Conservation (phyloP, 2,797 vertebrate species). For the Diplodus puntazzo region DNA sequence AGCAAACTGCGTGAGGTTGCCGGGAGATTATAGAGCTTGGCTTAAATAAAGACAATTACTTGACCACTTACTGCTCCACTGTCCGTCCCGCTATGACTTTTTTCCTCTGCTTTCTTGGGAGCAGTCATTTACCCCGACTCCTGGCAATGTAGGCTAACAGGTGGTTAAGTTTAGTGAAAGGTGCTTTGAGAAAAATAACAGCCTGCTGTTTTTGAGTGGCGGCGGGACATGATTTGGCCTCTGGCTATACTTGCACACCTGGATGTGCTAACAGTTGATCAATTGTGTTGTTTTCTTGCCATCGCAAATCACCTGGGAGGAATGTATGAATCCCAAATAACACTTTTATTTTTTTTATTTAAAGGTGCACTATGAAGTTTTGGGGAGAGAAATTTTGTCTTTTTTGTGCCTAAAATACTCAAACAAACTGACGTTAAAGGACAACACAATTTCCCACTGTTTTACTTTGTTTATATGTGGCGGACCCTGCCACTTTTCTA, state of each 20-base stretch:
- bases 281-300: constrained; percentile 20
- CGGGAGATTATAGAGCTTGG: constrained; percentile 55
- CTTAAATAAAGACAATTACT: constrained; percentile 68
- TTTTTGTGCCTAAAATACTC: too few species aligned
- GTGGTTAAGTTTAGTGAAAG: constrained; percentile 35
- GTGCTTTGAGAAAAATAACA: constrained; percentile 13
- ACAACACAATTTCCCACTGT: too few species aligned
- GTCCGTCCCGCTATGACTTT: constrained; percentile 22
- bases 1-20: constrained; percentile 44
- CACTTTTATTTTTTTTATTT: too few species aligned
- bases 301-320: background rate
- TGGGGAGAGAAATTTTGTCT: too few species aligned
- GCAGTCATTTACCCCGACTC: constrained; percentile 38
- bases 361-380: too few species aligned
- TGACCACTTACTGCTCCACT: constrained; percentile 18
- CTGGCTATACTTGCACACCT: constrained; percentile 21
- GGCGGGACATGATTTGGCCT: background rate
- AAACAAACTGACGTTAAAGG: too few species aligned
- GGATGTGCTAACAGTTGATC: constrained; percentile 31
- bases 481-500: too few species aligned
- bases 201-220: constrained; percentile 17
- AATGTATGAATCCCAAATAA: background rate
- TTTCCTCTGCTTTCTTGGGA: constrained; percentile 26
- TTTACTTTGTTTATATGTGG: too few species aligned
- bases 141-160: constrained; percentile 30